Evolutionary conservation across 1,140 invertebrate species (phyloP), one percentile per base, ranked within the genome.

Genomic region (Caenorhabditis brenneri): DNA sequence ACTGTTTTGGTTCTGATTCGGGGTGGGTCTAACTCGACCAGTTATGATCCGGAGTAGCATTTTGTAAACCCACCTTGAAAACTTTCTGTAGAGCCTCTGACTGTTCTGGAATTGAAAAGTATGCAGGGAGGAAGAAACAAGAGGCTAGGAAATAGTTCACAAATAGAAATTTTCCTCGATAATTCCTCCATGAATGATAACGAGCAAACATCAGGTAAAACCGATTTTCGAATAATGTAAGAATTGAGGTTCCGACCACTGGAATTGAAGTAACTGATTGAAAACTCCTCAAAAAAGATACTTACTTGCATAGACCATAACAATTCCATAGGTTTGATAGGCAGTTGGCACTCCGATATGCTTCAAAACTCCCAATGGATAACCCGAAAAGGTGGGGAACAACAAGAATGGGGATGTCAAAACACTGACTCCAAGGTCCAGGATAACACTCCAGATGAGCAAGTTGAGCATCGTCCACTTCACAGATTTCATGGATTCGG

Each of bases 381-480:
- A 65, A 0, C 58, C 58, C 15, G 58, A 33, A 24, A 65, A 65
- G 16, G 58, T 36, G 24, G 58, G 58, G 58, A 65, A 65, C 31
- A 65, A 19, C 19, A 65, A 6, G 58, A 65, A 65, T 0, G 58
- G 58, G 24, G 58, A 65, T 0, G 31, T 65, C 7, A 65, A 19
- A 6, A 65, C 29, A 33, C 12, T 65, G 19, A 65, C 19, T 19
- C 31, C 31, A 0, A 65, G 31, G n/a, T 65, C 58, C 31, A 65
- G 7, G 31, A 65, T 15, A 4, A 65, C 29, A 65, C 58, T 65
- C 58, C 58, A 65, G 19, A 65, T 19, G 7, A 33, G 58, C 29
- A 65, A 36, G n/a, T 65, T 65, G 29, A 65, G 24, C 58, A 65
- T 65, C 15, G 15, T 65, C 58, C 58, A 65, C 24, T 65, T 65